Evolutionary conservation across 2,113 vertebrate genomes (phyloP).

Genomic region (Percopsis transmontana): DNA sequence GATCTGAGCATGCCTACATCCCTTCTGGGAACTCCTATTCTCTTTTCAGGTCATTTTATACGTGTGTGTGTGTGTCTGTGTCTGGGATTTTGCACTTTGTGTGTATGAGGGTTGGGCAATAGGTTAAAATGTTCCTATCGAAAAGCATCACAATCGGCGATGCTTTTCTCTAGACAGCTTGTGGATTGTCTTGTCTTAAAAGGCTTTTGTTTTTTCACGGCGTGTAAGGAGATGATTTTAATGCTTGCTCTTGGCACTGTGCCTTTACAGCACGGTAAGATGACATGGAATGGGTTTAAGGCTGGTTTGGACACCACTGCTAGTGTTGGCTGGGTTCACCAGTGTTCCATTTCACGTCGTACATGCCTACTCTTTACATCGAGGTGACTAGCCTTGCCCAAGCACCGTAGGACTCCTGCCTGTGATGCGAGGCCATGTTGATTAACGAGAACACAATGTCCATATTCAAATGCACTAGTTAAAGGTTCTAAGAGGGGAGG

Average conservation of each 20-base stretch:
- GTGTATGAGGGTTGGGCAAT: constrained; percentile 3
- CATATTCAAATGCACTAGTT: background rate
- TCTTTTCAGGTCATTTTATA: constrained; percentile 37
- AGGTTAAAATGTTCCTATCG: no score
- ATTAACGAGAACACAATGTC: constrained; percentile 21
- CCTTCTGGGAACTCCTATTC: constrained; percentile 28
- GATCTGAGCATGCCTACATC: constrained; percentile 37
- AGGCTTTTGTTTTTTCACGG: background rate
- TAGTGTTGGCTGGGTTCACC: background rate
- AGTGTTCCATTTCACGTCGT: constrained; percentile 17
- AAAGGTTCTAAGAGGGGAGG: background rate
- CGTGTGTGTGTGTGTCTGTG: constrained; percentile 25
- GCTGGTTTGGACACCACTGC: constrained; percentile 22
- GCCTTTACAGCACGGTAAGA: constrained; percentile 1
- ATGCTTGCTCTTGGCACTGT: background rate
- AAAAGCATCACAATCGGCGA: no score
- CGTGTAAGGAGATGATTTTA: no score
- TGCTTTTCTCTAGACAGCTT: no score
- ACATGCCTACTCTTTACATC: constrained; percentile 12
- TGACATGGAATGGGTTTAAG: constrained; percentile 15
- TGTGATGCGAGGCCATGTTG: constrained; percentile 27
- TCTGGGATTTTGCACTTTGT: background rate
- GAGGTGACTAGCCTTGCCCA: constrained; percentile 22
- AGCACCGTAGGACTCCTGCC: background rate
- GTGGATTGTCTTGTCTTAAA: background rate